phyloP scores from a whole-genome alignment of 2,888 invertebrate genomes.

The Aphodius granarius region DNA sequence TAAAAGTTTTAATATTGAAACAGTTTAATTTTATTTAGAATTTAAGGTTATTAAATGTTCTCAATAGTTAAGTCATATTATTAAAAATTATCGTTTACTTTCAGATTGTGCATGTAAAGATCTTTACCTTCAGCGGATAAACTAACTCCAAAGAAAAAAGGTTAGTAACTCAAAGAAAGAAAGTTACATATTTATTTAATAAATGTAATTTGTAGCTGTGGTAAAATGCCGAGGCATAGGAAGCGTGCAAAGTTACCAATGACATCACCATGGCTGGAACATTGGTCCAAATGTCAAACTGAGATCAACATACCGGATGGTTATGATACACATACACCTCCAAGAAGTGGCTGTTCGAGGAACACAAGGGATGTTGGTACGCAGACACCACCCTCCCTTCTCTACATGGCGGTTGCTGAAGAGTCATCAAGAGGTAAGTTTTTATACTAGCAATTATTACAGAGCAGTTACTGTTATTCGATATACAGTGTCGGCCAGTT shows the following conservation, averaged over 20 bases:
- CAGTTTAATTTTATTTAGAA: neutral
- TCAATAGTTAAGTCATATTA: neutral
- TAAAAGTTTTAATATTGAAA: no score
- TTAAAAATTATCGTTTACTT: neutral
- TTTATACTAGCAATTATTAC: neutral
- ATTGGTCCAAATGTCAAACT: slow-evolving; percentile 13
- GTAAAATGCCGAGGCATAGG: slow-evolving; percentile 12
- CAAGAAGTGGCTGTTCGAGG: neutral
- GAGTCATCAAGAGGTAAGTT: neutral
- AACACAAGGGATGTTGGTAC: slow-evolving; percentile 3
- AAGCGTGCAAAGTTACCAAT: slow-evolving; percentile 1
- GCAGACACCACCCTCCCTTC: neutral
- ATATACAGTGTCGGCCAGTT: no score
- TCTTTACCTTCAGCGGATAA: neutral
- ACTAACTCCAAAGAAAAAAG: neutral
- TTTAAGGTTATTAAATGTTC: neutral
- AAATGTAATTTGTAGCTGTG: slow-evolving; percentile 3
- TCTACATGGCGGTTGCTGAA: neutral
- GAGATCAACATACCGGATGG: neutral
- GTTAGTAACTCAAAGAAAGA: neutral
- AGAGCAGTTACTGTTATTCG: no score
- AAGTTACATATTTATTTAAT: neutral
- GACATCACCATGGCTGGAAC: slow-evolving; percentile 17
- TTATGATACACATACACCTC: neutral
- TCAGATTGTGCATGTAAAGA: neutral